phyloP scores from a whole-genome alignment of 2,113 vertebrate genomes.

The Rhizomys pruinosus region DNA sequence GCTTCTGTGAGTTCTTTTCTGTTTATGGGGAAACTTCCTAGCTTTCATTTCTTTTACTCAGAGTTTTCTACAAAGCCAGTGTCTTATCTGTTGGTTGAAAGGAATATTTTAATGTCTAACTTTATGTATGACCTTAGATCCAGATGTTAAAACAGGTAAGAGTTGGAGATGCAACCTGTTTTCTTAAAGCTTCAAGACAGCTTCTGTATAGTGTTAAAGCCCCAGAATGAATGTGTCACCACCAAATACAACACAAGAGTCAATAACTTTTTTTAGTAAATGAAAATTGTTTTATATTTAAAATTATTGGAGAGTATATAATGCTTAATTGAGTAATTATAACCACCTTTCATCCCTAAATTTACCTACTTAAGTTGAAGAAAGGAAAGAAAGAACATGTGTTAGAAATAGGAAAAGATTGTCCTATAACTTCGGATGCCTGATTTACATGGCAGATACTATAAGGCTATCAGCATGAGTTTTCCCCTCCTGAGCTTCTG shows the following conservation, averaged over 20 bases:
- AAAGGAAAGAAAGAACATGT: neutral
- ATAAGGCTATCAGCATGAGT: neutral
- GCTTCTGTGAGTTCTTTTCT: slow-evolving; percentile 42
- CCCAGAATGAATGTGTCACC: neutral
- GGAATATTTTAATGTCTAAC: neutral
- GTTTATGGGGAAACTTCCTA: neutral
- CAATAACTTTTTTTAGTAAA: slow-evolving; percentile 9
- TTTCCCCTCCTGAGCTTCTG: neutral
- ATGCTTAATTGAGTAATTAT: neutral
- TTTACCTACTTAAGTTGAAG: neutral
- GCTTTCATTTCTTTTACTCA: neutral
- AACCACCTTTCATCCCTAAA: neutral
- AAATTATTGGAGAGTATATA: neutral
- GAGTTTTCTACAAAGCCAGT: neutral
- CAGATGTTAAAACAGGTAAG: neutral
- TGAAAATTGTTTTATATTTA: slow-evolving; percentile 20
- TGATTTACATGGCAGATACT: neutral
- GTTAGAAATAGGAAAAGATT: neutral
- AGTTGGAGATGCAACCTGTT: neutral
- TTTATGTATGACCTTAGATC: neutral
- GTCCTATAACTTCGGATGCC: neutral
- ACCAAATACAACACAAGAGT: neutral
- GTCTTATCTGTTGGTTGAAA: neutral
- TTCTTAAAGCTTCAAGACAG: neutral
- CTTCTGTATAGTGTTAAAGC: slow-evolving; percentile 8